These are phyloP conservation scores for Bubo blakistoni DNA, from an alignment of 2,113 vertebrate genomes.

Conservation along the genomic window DNA sequence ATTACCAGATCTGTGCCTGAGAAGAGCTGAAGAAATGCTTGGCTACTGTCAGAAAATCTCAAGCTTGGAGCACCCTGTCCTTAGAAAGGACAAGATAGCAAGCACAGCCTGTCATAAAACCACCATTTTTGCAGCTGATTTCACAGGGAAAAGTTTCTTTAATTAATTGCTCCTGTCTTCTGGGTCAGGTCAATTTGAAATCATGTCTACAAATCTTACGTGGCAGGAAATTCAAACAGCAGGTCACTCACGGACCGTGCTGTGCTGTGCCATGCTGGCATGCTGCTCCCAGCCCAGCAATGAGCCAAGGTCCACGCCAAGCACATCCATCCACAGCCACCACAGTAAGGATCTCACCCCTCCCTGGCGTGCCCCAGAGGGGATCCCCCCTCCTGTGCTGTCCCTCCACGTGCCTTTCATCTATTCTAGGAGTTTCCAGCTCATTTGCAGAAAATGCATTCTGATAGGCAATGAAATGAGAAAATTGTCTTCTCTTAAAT, in stretches of 20 bases:
- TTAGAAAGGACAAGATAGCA: neutral
- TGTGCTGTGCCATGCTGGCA: neutral
- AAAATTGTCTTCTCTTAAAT: neutral
- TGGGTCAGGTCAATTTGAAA: neutral
- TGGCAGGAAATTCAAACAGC: neutral
- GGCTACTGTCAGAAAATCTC: neutral
- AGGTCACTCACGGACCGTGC: neutral
- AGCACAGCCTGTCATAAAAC: neutral
- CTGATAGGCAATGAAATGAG: neutral
- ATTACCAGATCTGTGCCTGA: neutral
- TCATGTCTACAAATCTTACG: neutral
- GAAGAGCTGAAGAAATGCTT: neutral
- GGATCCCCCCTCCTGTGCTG: neutral
- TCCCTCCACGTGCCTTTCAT: neutral
- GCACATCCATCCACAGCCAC: rapidly evolving
- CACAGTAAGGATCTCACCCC: neutral
- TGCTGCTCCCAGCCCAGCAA: neutral
- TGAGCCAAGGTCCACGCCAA: neutral
- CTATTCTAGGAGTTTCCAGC: neutral
- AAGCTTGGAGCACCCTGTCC: neutral
- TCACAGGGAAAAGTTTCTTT: neutral
- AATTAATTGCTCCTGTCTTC: neutral
- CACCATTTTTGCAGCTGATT: neutral
- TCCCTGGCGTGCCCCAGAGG: rapidly evolving
- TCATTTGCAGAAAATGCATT: neutral